phyloP scores from a whole-genome alignment of 2,113 vertebrate species.

The Ovis aries region DNA sequence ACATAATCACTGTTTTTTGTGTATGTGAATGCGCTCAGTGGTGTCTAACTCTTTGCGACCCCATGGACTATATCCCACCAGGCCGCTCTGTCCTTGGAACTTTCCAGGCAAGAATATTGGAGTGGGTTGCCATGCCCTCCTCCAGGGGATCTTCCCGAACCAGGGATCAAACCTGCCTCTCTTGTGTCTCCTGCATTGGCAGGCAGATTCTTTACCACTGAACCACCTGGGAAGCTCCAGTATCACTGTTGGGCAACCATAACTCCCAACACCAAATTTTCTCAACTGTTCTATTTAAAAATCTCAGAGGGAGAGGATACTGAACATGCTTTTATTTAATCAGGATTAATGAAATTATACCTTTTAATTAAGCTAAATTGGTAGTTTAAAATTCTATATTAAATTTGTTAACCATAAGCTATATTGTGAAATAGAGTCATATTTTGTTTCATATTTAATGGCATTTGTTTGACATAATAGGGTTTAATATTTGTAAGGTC shows the following conservation, averaged over 20 bases:
- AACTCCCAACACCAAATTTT: neutral
- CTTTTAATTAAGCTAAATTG: constrained; percentile 22
- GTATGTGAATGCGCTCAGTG: neutral
- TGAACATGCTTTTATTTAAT: neutral
- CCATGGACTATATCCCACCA: neutral
- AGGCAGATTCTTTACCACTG: neutral
- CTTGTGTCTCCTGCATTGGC: neutral
- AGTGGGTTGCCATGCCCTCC: neutral
- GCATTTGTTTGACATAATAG: neutral
- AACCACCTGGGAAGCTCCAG: neutral
- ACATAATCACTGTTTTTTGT: neutral
- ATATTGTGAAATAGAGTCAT: neutral
- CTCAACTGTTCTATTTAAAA: neutral
- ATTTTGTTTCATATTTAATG: neutral
- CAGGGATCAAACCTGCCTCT: neutral
- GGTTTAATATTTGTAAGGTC: neutral
- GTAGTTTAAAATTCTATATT: neutral
- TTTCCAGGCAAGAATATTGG: neutral
- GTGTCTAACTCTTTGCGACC: neutral
- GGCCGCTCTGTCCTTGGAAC: neutral
- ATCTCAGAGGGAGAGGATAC: neutral
- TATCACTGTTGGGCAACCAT: neutral
- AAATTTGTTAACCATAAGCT: neutral
- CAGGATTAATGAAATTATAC: neutral
- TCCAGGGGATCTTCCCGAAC: neutral